phyloP scores from a whole-genome alignment of 2,888 invertebrate genomes.

The Pterostichus niger region DNA sequence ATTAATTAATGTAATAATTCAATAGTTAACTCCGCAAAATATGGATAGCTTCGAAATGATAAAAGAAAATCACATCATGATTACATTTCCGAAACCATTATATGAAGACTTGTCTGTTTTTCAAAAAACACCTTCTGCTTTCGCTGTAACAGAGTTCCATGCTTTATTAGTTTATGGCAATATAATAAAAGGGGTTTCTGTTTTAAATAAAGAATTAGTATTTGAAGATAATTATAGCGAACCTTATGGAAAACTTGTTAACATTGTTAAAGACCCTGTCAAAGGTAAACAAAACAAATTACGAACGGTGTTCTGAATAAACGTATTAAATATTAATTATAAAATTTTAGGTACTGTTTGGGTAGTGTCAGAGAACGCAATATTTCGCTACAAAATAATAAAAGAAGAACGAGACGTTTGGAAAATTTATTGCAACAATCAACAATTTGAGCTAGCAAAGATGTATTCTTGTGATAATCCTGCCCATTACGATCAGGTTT shows the following conservation, averaged over 20 bases:
- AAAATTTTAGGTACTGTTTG: slow-evolving; percentile 83
- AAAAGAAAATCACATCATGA: slow-evolving; percentile 70
- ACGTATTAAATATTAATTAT: neutral
- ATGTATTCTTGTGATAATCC: slow-evolving; percentile 90
- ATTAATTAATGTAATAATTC: neutral
- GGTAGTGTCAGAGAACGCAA: slow-evolving; percentile 90
- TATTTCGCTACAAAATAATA: slow-evolving; percentile 91
- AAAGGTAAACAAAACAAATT: slow-evolving; percentile 77
- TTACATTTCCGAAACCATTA: slow-evolving; percentile 74
- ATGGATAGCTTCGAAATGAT: slow-evolving; percentile 62
- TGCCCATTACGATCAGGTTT: slow-evolving; percentile 89
- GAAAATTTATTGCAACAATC: slow-evolving; percentile 92
- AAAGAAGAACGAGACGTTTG: slow-evolving; percentile 93
- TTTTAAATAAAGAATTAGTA: slow-evolving; percentile 91
- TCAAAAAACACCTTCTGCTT: slow-evolving; percentile 82
- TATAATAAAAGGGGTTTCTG: slow-evolving; percentile 90
- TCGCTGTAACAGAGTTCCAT: slow-evolving; percentile 95
- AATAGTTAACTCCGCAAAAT: slow-evolving; percentile 34
- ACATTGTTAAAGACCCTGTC: slow-evolving; percentile 88
- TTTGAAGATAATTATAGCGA: slow-evolving; percentile 92
- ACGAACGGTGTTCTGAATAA: neutral
- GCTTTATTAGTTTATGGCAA: slow-evolving; percentile 90
- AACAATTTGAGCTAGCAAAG: slow-evolving; percentile 92
- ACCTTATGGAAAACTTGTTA: slow-evolving; percentile 88
- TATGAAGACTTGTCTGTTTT: slow-evolving; percentile 74